Base-by-base conservation (phyloP, 2,888 invertebrate species). In the Oxytorus armatus region DNA sequence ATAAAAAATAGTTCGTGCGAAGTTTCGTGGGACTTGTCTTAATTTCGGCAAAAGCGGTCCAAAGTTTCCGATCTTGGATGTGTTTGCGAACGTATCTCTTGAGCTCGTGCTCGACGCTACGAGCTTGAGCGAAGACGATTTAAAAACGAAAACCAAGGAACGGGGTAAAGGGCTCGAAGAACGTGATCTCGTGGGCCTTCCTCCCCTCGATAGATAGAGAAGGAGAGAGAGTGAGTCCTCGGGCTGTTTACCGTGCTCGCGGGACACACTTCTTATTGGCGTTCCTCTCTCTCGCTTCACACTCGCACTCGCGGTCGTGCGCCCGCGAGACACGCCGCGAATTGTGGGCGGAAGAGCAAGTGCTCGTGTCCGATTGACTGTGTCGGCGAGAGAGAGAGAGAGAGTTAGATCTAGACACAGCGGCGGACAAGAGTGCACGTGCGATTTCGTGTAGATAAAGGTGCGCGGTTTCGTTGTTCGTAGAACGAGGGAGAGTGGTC, bases 351-450 rank as follows among this genome's bases (percentile, higher is more conserved):
- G 65, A 53, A 53, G 39, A 65, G 77, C 76, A 77, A 76, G 77
- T 65, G 82, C 55, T 25, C 51, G 68, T 72, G 85, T 78, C 82
- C 55, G 76, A 72, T 63, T 44, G 29, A 29, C 47, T 42, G 79
- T 79, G 78, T 73, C 42, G 42, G 66, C 59, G 70, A 53, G 29
- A 65, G 47, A 55, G 68, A 55, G n/a, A 55, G 16, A 74, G 16
- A 49, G 8, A 63, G 23, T 57, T 1, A 74, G 10, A 21, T 14
- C 23, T 39, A n/a, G 59, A n/a, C 39, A 25, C 39, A 61, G 42
- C 51, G 10, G 23, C n/a, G 5, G 51, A 10, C 23, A 33, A 36
- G 53, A 53, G 69, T 23, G 59, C 25, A 18, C 59, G 49, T 61
- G 21, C 36, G 8, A 1, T 44, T 21, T 59, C 33, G 59, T 11